Evolutionary conservation across 1,140 invertebrate species (phyloP), one percentile per base, ranked within the genome.

Genomic region (Hypsibius dujardini): DNA sequence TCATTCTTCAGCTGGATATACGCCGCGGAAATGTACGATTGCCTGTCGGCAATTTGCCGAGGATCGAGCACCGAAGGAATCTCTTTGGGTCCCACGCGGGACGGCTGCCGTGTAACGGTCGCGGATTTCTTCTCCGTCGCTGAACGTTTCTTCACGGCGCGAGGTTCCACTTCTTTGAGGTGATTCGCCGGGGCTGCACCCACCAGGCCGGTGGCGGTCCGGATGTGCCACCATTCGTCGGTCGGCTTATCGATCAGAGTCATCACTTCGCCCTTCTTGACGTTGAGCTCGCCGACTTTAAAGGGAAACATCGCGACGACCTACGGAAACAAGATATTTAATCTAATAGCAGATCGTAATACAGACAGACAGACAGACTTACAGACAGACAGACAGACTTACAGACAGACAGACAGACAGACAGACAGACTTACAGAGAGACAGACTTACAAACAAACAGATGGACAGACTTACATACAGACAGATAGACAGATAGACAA

Each of bases 171-270:
- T 80, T 96, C 91, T 46, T 87, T 85, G 0, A 98, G 91, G 80
- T 98, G 98, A 80, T 96, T 97, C 0, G 93, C 92, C 0, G 95
- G 95, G 1, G 96, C 93, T 80, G 96, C 98, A 12, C 95, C 95
- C 76, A 97, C 93, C 0, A 86, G 85, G 0, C 92, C 89, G 76
- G 92, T 90, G 0, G 85, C 84, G 81, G 94, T 95, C 14, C 92
- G 82, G 1, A 97, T 89, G 75, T 90, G 91, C 95, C 95, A 98
- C 95, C 95, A 98, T 79, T 98, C 95, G 1, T 87, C 85, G 79
- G 97, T 98, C 1, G 91, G 95, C 81, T 95, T 94, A 76, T 88
- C 91, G 67, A 97, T 82, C 1, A 98, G 81, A 75, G 94, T 88
- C 88, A 98, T 90, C 1, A 86, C 79, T 72, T 73, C 71, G 46